Conservation (phyloP, 1,140 invertebrate species). For the Cotesia typhae region DNA sequence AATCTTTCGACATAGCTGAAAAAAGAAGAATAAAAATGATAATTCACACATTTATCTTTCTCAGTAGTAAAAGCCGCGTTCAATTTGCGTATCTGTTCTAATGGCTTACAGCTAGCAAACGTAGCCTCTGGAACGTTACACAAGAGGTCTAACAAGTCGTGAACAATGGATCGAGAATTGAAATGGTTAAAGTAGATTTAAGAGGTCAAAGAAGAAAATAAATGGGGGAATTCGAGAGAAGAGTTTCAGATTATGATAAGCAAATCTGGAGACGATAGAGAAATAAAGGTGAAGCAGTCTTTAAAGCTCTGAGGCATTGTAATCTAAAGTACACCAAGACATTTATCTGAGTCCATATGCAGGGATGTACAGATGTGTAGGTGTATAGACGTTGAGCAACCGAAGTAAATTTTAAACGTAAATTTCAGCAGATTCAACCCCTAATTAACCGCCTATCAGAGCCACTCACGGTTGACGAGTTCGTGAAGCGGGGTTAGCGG, state of each 20-base stretch:
- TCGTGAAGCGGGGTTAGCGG: slow-evolving; percentile 4
- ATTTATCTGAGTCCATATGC: background rate
- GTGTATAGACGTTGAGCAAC: background rate
- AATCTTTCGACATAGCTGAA: background rate
- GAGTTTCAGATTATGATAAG: background rate
- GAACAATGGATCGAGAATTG: slow-evolving; percentile 26
- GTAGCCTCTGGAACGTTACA: slow-evolving; percentile 20
- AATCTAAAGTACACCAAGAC: background rate
- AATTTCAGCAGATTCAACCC: slow-evolving; percentile 16
- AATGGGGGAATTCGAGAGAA: slow-evolving; percentile 7
- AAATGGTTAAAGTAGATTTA: slow-evolving; percentile 12
- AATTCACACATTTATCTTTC: slow-evolving; percentile 13
- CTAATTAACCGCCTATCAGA: slow-evolving; percentile 30
- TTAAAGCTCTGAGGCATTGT: background rate
- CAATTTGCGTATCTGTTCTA: slow-evolving; percentile 25
- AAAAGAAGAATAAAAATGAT: slow-evolving; percentile 2
- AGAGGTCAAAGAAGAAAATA: slow-evolving; percentile 13
- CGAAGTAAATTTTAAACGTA: background rate
- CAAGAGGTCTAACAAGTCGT: slow-evolving; percentile 25
- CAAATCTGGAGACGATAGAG: slow-evolving; percentile 14
- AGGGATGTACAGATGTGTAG: background rate
- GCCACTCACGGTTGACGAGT: slow-evolving; percentile 19
- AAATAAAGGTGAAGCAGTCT: background rate
- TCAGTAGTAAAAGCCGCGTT: background rate
- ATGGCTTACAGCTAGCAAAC: slow-evolving; percentile 22